Evolutionary conservation across 2,888 invertebrate genomes (phyloP), one percentile per base, ranked within the genome.

Genomic region (Thecocarcelia acutangulata): DNA sequence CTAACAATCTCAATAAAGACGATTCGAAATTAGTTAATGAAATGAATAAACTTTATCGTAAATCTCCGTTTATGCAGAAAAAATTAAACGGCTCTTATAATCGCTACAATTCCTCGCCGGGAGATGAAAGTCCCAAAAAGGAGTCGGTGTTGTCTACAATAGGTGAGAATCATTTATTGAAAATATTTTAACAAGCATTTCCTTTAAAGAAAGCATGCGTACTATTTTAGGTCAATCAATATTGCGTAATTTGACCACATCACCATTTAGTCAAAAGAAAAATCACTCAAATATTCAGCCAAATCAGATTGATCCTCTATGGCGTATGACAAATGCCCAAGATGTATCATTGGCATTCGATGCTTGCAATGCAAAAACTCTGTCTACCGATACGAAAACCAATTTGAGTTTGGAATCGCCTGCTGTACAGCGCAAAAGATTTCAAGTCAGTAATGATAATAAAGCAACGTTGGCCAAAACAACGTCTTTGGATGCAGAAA

Each of bases 181-280:
- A 17, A 17, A 33, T 3, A 13, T 21, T 0, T 6, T 8, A 24
- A 44, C n/a, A 19, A 50, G 8, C 13, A 9, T 19, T 50, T n/a
- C 12, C n/a, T 24, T 15, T 2, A 17, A 42, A 54, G 17, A n/a
- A n/a, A n/a, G n/a, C n/a, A n/a, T n/a, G 8, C 40, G 4, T 24
- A 12, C 17, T 28, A 13, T 33, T 15, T 13, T 1, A 90, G 90
- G 90, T 59, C 90, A 90, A 86, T 88, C 90, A 24, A 90, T 90
- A 73, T 84, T 91, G 69, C 88, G 90, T 58, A 90, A 90, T 85
- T 84, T 90, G 81, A 90, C 90, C 4, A 88, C 89, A 21, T 91
- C 91, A 72, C 90, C 91, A 28, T 91, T 90, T 83, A 89, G 89
- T 83, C 91, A 91, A 86, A 90, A 90, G 85, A 89, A 89, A 78